Conservation (phyloP, 2,888 invertebrate genomes). For the Melinopterus prodromus region DNA sequence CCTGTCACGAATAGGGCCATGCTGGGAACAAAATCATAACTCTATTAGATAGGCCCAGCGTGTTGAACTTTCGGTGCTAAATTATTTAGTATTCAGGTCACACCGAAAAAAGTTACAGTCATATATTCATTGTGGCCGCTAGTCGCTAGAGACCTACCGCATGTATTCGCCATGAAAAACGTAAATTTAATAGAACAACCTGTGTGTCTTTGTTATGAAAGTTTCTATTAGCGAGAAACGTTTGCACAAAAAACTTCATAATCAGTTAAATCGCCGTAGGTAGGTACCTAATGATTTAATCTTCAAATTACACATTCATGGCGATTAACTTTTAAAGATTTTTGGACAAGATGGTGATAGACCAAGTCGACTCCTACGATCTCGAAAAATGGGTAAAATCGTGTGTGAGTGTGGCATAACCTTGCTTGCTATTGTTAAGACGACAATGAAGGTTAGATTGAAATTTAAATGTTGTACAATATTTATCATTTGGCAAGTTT, state of each 20-base stretch:
- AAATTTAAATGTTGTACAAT: too few relatives aligned
- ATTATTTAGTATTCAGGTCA: neutral
- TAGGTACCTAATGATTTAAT: too few relatives aligned
- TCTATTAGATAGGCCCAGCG: neutral
- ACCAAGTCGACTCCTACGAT: too few relatives aligned
- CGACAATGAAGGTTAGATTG: too few relatives aligned
- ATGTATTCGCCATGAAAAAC: neutral
- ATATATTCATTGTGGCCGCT: neutral
- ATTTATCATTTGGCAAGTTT: too few relatives aligned
- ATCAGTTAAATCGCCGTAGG: too few relatives aligned
- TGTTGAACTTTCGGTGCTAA: neutral
- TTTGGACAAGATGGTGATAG: too few relatives aligned
- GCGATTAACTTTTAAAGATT: too few relatives aligned
- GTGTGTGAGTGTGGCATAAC: too few relatives aligned
- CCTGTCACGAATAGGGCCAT: neutral
- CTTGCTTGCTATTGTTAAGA: too few relatives aligned
- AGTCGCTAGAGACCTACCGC: neutral
- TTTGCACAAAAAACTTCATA: neutral
- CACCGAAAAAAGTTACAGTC: neutral
- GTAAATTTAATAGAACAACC: neutral
- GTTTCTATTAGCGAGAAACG: neutral
- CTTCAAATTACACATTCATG: too few relatives aligned
- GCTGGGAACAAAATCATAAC: slow-evolving; percentile 4
- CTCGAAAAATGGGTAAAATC: too few relatives aligned
- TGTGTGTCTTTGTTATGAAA: neutral